Base-by-base conservation (phyloP, 1,140 invertebrate species). In the Scaptomyza hsui region DNA sequence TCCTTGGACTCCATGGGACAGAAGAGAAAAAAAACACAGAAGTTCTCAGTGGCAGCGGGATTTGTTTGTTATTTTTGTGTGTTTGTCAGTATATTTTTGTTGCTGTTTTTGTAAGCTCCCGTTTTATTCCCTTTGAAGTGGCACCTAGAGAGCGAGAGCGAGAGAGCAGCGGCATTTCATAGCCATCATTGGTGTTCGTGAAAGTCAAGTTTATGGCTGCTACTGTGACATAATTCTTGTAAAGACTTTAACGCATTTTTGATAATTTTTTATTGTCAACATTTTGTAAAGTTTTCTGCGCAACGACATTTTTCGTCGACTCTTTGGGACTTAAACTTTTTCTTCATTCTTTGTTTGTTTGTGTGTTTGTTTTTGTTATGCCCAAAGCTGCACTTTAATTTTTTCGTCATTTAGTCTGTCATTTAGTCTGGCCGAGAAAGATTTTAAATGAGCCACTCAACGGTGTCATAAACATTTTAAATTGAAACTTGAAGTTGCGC, bases 111-210 rank as follows among this genome's bases (percentile, higher is more conserved):
- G 57, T 70, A 47, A 63, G 80, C 63, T 51, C 42, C 26, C 77
- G 69, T 85, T 86, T 83, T 86, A 85, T 85, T 76, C 61, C 64
- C 75, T 85, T 86, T 85, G 81, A 85, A 85, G 81, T 86, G 81
- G 29, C 60, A 73, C 52, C 10, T n/a, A n/a, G 29, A 49, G 49
- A 41, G 24, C 19, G 21, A 51, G 42, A 42, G 41, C 5, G 2
- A 15, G 15, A 0, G 13, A 7, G 16, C 45, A 35, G 45, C 21
- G 29, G 65, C 49, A 62, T 47, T 53, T 64, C 26, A 7, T 29
- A 18, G 51, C 48, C 42, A 35, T 39, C 16, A 37, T 9, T 7
- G 26, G 15, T 57, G 53, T 67, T 72, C 68, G 69, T 61, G 37
- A 77, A 70, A 74, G 60, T 73, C 78, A 53, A 52, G 73, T 71